Base-by-base conservation (phyloP, 2,113 vertebrate species). In the Melanostigma gelatinosum region DNA sequence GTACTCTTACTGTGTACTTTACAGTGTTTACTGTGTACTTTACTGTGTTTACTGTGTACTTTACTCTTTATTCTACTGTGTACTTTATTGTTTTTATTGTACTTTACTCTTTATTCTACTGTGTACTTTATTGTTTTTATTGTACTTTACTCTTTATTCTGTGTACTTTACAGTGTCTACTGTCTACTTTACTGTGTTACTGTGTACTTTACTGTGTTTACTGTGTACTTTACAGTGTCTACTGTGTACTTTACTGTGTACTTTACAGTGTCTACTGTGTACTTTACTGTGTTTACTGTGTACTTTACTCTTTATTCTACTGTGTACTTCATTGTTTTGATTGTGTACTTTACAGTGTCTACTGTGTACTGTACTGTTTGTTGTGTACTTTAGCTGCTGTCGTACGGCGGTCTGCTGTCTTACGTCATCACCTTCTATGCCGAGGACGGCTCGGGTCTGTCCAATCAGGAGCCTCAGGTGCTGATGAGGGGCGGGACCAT, bases 381-480 rank as follows among this genome's bases (percentile, higher is more conserved):
- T 0, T 46, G 36, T 2, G 8, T 57, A 57, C 8, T 44, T 52
- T 3, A 38, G 98, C 94, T 99, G 55, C 84, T 96, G 94, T 94
- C 97, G 0, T 99, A 99, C 0, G 97, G 97, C 6, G 97, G 97
- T 22, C 94, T 89, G 62, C 90, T 99, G 42, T 96, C 91, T 6
- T 99, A 98, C 36, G 76, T 79, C 1, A 80, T 95, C 65, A 93
- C 93, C 20, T 99, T 97, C 94, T 96, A 96, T 34, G 96, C 97
- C 48, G 89, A 95, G 54, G 83, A 95, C 1, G 95, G 94, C 22
- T 65, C 85, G 0, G 98, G 97, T 38, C 87, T 95, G 60, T 95
- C 95, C 84, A 97, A 98, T 87, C 94, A 96, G 66, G 98, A 99
- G 90, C 97, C 98, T 42, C 97, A 99, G 82, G 93, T 99, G 70